Conservation (phyloP, 1,140 invertebrate genomes). For the Pseudomyrmex concolor region DNA sequence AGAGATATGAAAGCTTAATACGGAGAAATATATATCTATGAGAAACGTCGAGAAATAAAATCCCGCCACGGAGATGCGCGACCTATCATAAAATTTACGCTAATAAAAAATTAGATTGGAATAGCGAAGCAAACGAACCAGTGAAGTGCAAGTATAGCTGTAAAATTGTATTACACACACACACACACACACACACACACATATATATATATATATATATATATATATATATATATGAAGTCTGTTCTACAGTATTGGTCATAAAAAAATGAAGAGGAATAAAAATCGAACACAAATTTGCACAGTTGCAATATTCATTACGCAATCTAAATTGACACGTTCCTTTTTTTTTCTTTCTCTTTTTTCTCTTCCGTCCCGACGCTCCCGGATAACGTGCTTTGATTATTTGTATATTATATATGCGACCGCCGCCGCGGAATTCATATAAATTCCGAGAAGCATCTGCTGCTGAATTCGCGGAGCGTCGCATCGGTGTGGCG, state of each 20-base stretch:
- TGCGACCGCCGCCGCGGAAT: conserved; percentile 28
- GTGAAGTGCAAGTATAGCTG: conserved; percentile 21
- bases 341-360: conserved; percentile 4
- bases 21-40: background rate
- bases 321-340: conserved; percentile 43
- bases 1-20: background rate
- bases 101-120: conserved; percentile 36
- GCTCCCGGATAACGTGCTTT: conserved; percentile 18
- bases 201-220: no score
- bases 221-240: background rate
- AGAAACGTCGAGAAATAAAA: background rate
- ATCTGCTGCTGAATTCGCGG: conserved; percentile 29
- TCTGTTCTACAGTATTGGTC: conserved; percentile 19
- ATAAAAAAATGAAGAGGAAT: conserved; percentile 33
- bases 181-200: no score
- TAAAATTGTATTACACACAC: conserved; percentile 23
- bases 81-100: conserved; percentile 21
- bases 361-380: background rate
- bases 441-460: conserved; percentile 35
- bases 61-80: background rate
- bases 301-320: conserved; percentile 45
- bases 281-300: conserved; percentile 47
- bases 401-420: conserved; percentile 51
- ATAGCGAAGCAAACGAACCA: conserved; percentile 9
- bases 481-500: conserved; percentile 4